phyloP scores from a whole-genome alignment of 2,888 invertebrate genomes.

The Pammene fasciana region DNA sequence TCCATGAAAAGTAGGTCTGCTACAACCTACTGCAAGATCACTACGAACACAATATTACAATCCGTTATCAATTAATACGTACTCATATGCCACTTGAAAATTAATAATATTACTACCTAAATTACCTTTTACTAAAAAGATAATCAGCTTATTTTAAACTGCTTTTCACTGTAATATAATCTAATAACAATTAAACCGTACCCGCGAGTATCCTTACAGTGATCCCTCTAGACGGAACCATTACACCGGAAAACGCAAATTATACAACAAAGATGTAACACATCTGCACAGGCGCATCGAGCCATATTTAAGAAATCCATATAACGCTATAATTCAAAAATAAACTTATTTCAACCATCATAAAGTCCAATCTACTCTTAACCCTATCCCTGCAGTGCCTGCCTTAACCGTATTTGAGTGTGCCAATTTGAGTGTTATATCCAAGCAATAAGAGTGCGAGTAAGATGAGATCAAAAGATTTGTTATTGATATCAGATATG shows the following conservation, averaged over 20 bases:
- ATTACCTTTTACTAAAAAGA: slow-evolving; percentile 13
- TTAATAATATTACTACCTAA: slow-evolving; percentile 1
- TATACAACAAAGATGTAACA: slow-evolving; percentile 81
- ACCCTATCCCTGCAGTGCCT: slow-evolving; percentile 1
- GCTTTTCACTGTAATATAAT: slow-evolving; percentile 46
- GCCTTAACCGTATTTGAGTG: slow-evolving; percentile 34
- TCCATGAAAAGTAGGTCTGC: no score
- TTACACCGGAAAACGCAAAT: slow-evolving; percentile 81
- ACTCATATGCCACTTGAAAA: slow-evolving; percentile 6
- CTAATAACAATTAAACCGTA: slow-evolving; percentile 64
- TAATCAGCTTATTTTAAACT: slow-evolving; percentile 43
- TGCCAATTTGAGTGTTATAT: slow-evolving; percentile 52
- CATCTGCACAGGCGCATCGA: slow-evolving; percentile 73
- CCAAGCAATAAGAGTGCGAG: slow-evolving; percentile 49
- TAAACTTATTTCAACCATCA: neutral
- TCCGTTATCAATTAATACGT: neutral
- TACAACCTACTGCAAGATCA: neutral
- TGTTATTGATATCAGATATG: slow-evolving; percentile 80
- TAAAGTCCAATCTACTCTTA: neutral
- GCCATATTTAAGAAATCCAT: slow-evolving; percentile 36
- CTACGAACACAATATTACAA: neutral
- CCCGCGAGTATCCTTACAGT: slow-evolving; percentile 49
- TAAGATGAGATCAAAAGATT: slow-evolving; percentile 59
- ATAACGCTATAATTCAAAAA: neutral
- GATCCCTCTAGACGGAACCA: slow-evolving; percentile 75